Evolutionary conservation across 2,888 invertebrate species (phyloP).

Genomic region (Eupithecia exiguata): DNA sequence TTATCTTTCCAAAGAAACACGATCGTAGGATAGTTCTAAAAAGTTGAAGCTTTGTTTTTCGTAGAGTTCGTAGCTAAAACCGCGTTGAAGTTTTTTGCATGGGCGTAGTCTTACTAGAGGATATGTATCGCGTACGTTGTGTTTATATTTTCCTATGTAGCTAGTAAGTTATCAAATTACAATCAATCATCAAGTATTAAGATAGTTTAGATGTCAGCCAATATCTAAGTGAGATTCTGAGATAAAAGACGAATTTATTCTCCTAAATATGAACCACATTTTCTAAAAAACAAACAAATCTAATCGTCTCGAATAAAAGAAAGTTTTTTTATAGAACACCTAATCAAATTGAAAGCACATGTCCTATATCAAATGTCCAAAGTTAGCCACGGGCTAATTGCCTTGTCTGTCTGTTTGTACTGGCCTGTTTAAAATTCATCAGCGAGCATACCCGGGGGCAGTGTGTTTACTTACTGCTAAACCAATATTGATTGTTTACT

Average conservation of each 20-base stretch:
- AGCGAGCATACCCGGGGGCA: conserved; percentile 54
- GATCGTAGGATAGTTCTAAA: background rate
- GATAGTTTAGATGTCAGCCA: background rate
- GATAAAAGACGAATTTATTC: background rate
- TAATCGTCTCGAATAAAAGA: background rate
- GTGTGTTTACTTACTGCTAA: conserved; percentile 67
- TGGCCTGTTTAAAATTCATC: conserved; percentile 69
- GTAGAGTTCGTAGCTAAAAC: background rate
- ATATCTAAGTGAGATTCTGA: background rate
- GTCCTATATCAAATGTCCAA: conserved; percentile 57
- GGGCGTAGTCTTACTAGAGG: background rate
- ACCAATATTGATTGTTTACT: conserved; percentile 68
- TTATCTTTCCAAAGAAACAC: background rate
- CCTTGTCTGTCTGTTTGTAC: conserved; percentile 61
- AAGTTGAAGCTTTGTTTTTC: background rate
- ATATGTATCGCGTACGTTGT: background rate
- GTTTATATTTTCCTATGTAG: background rate
- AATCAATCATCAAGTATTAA: background rate
- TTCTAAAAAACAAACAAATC: background rate
- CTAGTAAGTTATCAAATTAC: too few species aligned
- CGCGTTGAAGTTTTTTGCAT: background rate
- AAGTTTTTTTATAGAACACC: conserved; percentile 16
- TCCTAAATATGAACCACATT: background rate
- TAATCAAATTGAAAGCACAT: conserved; percentile 55
- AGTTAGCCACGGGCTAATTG: conserved; percentile 74